Evolutionary conservation across 2,888 invertebrate genomes (phyloP).

Genomic region (Melinaea menophilus): DNA sequence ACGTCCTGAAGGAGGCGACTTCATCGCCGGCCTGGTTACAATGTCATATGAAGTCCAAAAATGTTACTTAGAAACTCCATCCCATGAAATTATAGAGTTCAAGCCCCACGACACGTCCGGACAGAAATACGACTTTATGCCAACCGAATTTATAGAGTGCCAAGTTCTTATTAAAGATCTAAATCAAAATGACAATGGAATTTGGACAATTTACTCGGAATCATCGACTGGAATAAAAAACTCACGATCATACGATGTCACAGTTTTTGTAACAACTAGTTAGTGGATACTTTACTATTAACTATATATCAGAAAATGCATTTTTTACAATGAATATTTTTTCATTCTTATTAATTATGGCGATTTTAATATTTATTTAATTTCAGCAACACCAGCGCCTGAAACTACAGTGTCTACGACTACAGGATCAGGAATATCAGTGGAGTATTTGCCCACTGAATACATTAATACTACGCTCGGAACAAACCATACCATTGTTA

Average conservation of each 20-base stretch:
- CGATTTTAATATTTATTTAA: background rate
- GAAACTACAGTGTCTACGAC: slow-evolving; percentile 5
- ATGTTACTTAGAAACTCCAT: slow-evolving; percentile 37
- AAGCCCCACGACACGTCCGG: slow-evolving; percentile 34
- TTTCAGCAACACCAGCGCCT: background rate
- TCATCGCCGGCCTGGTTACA: slow-evolving; percentile 26
- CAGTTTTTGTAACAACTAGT: slow-evolving; percentile 28
- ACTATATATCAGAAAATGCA: too few relatives aligned
- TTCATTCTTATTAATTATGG: background rate
- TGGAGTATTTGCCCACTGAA: slow-evolving; percentile 22
- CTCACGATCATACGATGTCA: slow-evolving; percentile 28
- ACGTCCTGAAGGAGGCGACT: slow-evolving; percentile 27
- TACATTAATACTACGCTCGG: slow-evolving; percentile 29
- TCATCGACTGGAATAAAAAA: background rate
- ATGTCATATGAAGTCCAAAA: slow-evolving; percentile 14
- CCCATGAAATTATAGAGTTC: slow-evolving; percentile 32
- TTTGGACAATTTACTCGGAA: slow-evolving; percentile 36
- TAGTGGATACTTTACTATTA: background rate
- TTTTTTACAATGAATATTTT: background rate
- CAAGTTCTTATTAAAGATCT: slow-evolving; percentile 31
- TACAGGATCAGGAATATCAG: slow-evolving; percentile 3
- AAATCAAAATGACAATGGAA: slow-evolving; percentile 33
- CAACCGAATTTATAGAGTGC: slow-evolving; percentile 26
- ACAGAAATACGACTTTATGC: slow-evolving; percentile 30
- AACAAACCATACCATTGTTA: slow-evolving; percentile 37